These are phyloP conservation scores for Xestia rhomboidea DNA, from an alignment of 2,888 invertebrate species.

Conservation along the genomic window DNA sequence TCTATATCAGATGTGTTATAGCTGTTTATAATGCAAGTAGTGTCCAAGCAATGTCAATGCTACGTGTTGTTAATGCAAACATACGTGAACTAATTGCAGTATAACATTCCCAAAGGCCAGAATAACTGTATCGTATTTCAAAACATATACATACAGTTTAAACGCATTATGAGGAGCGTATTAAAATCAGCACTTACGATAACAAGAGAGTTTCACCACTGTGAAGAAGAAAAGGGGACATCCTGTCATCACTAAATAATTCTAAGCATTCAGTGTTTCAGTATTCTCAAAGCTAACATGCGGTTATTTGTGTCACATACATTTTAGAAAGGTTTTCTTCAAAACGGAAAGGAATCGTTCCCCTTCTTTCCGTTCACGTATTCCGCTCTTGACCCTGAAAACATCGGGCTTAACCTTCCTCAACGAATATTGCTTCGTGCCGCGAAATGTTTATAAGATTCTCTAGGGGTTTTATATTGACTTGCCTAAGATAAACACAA, in stretches of 20 bases:
- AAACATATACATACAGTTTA: background rate
- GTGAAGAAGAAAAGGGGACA: background rate
- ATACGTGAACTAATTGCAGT: conserved; percentile 41
- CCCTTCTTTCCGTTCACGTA: conserved; percentile 52
- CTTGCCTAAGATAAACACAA: conserved; percentile 32
- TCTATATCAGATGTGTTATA: conserved; percentile 5
- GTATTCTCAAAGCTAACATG: conserved; percentile 24
- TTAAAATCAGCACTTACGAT: background rate
- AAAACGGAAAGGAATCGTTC: conserved; percentile 39
- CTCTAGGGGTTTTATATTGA: conserved; percentile 37
- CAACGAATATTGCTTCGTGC: conserved; percentile 58
- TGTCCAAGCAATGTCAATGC: conserved; percentile 48
- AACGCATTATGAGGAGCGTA: background rate
- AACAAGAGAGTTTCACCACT: background rate
- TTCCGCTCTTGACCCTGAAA: conserved; percentile 58
- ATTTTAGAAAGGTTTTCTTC: conserved; percentile 47
- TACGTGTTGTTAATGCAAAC: conserved; percentile 42
- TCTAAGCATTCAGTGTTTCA: conserved; percentile 18
- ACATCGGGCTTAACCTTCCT: conserved; percentile 61
- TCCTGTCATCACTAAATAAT: conserved; percentile 30
- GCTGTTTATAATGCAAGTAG: conserved; percentile 42
- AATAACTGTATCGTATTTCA: conserved; percentile 7
- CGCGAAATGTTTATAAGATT: conserved; percentile 45
- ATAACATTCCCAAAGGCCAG: conserved; percentile 24
- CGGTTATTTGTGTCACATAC: conserved; percentile 40